These are phyloP conservation scores for Notolepis coatsorum DNA, from an alignment of 2,797 vertebrate species.

Conservation along the genomic window DNA sequence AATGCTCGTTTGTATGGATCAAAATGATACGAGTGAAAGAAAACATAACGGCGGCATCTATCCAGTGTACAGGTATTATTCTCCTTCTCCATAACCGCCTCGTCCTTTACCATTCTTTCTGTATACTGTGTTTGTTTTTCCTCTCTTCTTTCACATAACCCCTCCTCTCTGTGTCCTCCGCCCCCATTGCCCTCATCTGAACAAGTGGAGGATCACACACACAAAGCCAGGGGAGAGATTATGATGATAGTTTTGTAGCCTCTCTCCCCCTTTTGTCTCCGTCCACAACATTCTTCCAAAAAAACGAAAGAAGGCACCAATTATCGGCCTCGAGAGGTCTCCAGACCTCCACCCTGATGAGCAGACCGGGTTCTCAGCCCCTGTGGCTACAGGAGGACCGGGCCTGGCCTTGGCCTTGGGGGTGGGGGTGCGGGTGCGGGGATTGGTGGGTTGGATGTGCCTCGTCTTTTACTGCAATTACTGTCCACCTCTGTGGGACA, in stretches of 20 bases:
- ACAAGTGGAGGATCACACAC: conserved; percentile 68
- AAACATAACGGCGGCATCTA: neutral
- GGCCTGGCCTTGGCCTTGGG: neutral
- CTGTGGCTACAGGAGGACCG: conserved; percentile 15
- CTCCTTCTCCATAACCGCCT: neutral
- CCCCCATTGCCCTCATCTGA: conserved; percentile 43
- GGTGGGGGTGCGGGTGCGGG: neutral
- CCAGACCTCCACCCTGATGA: conserved; percentile 66
- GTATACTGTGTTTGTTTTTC: neutral
- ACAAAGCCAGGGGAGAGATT: conserved; percentile 71
- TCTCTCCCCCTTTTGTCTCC: conserved; percentile 63
- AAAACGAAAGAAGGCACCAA: conserved; percentile 72
- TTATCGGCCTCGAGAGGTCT: conserved; percentile 61
- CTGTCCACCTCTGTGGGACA: conserved; percentile 42
- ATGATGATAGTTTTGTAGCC: conserved; percentile 72
- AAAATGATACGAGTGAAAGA: no score
- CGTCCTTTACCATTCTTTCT: conserved; percentile 1
- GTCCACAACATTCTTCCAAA: conserved; percentile 70
- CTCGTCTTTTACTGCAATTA: conserved; percentile 52
- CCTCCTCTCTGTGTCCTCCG: no score
- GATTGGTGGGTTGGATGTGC: neutral
- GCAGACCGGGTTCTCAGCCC: conserved; percentile 56
- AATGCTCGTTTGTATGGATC: no score
- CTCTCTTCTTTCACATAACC: conserved; percentile 12
- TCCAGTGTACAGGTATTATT: neutral